Base-by-base conservation (phyloP, 1,140 invertebrate genomes). In the Conus betulinus region DNA sequence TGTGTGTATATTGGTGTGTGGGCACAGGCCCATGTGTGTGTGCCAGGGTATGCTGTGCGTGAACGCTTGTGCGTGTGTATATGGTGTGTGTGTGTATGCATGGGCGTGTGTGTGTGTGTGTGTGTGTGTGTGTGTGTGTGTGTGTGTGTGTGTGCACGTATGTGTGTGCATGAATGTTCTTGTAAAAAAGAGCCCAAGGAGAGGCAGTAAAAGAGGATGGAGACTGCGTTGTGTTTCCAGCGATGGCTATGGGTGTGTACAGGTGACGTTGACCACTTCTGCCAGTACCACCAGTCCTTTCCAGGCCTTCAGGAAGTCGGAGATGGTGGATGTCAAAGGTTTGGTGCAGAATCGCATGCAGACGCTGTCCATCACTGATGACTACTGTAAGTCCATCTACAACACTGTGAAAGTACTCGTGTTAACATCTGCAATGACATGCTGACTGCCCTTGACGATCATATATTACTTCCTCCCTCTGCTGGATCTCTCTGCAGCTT, bases 301-400 rank as follows among this genome's bases (percentile, higher is more conserved):
- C 57, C 39, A 52, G 79, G 89, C 90, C 71, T 91, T 91, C 88
- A 90, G 92, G 71, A 89, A 89, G 53, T 88, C 91, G 3, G 92
- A 93, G 84, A 89, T 90, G 4, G 88, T 90, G 15, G 93, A 94
- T 79, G 88, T 94, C 5, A 89, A 92, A 3, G 91, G 92, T 52
- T 85, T 94, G 13, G 92, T 94, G 10, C 87, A 91, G 13, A 92
- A 91, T 88, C 74, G 93, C 27, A 91, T 94, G 89, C 90, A 90
- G 60, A 92, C 90, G 25, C 88, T 94, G 39, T 90, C 91, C 60
- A 90, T 94, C 7, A 81, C 89, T 79, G 88, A 88, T 39, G 91
- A 93, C 78, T 93, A 93, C 87, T 89, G 93, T 93, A 90, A 91
- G 93, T 90, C 76, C 8, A 67, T 39, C 15, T 10, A n/a, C 78